phyloP scores from a whole-genome alignment of 2,113 vertebrate species.

The Elanus axillaris region DNA sequence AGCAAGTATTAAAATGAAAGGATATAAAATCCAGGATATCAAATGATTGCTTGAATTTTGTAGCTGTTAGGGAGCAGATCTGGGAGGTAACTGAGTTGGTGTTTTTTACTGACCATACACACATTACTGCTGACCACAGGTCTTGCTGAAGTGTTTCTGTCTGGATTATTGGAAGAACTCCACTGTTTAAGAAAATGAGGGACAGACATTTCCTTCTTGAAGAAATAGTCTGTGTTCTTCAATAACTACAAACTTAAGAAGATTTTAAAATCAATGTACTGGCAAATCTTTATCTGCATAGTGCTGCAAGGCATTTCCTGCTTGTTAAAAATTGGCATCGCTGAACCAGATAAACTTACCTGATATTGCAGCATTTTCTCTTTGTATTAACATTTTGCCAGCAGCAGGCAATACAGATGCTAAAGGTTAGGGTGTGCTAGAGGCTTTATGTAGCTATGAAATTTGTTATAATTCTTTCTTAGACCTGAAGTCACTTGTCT shows the following conservation, averaged over 20 bases:
- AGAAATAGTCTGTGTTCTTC: neutral
- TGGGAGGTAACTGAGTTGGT: neutral
- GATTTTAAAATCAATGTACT: neutral
- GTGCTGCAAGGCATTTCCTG: conserved; percentile 22
- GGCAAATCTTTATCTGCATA: neutral
- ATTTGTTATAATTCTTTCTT: conserved; percentile 46
- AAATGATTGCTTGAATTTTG: neutral
- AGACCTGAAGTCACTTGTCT: conserved; percentile 8
- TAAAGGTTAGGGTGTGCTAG: conserved; percentile 19
- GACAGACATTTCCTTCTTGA: neutral
- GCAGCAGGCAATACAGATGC: conserved; percentile 37
- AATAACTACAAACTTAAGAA: neutral
- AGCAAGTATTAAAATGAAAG: neutral
- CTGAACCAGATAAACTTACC: neutral
- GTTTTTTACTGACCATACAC: neutral
- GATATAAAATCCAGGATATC: neutral
- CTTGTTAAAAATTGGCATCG: neutral
- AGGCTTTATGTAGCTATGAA: neutral
- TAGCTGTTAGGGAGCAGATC: neutral
- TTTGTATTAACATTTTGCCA: conserved; percentile 37
- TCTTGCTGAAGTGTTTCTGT: neutral
- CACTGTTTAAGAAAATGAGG: neutral
- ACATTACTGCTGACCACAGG: neutral
- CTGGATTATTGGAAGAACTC: neutral
- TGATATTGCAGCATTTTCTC: conserved; percentile 4